Conservation (phyloP, 2,113 vertebrate genomes). For the Phylloscopus trochiloides region DNA sequence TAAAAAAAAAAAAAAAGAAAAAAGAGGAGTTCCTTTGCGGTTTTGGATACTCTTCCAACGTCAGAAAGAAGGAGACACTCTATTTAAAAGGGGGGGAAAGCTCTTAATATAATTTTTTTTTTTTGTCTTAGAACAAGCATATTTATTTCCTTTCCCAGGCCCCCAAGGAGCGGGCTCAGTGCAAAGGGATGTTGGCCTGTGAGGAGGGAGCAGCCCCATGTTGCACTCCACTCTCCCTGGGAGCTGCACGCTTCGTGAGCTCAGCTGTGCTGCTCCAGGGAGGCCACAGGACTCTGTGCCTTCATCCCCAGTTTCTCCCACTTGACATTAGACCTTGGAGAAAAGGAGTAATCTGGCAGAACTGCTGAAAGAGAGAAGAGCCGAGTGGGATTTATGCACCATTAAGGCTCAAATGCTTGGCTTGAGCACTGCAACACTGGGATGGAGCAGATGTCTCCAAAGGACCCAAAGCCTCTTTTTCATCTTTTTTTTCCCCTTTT, state of each 20-base stretch:
- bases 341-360: not conserved
- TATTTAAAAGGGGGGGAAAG: slow-evolving; percentile 17
- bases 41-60: not conserved
- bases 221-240: not conserved
- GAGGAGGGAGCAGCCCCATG: not conserved
- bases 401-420: not conserved
- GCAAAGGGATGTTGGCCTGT: not conserved
- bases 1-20: not conserved
- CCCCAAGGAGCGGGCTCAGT: not conserved
- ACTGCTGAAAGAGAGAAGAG: not conserved
- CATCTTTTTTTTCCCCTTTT: not conserved
- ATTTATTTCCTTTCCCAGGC: slow-evolving; percentile 54
- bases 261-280: not conserved
- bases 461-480: not conserved
- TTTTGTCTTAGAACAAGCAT: not conserved
- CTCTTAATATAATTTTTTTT: slow-evolving; percentile 34
- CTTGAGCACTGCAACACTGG: not conserved
- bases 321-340: not conserved
- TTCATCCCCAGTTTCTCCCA: not conserved
- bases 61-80: not conserved
- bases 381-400: accelerated
- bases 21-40: not conserved
- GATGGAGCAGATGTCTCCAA: not conserved
- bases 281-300: not conserved
- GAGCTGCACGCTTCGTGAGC: not conserved